phyloP scores from a whole-genome alignment of 2,113 vertebrate genomes.

The Trichomycterus rosablanca region DNA sequence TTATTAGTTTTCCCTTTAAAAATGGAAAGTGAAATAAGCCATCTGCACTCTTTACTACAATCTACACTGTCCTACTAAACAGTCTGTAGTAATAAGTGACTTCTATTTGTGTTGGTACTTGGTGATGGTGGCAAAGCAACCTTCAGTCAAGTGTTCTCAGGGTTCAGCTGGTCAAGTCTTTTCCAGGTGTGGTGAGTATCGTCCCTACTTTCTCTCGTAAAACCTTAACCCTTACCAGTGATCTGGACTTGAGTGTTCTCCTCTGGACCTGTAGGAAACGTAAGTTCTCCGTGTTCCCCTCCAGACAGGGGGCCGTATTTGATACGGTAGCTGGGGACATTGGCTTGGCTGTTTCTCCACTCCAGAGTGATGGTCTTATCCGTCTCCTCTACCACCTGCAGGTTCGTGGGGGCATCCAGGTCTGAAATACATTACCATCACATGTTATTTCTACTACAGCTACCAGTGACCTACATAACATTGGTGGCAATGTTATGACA shows the following conservation, averaged over 20 bases:
- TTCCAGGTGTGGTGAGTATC: too few species aligned
- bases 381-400: slow-evolving; percentile 79
- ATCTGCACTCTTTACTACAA: too few species aligned
- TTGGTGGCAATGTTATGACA: too few species aligned
- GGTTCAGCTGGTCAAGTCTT: too few species aligned
- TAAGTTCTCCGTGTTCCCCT: slow-evolving; percentile 83
- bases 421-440: slow-evolving; percentile 62
- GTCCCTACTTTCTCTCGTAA: background rate
- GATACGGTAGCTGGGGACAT: slow-evolving; percentile 79
- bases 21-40: too few species aligned
- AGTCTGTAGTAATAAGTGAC: too few species aligned
- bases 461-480: too few species aligned
- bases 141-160: too few species aligned
- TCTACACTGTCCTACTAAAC: too few species aligned
- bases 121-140: too few species aligned
- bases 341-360: slow-evolving; percentile 85
- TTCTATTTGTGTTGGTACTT: too few species aligned
- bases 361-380: slow-evolving; percentile 88
- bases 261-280: slow-evolving; percentile 73
- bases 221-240: slow-evolving; percentile 68
- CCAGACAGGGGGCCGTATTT: slow-evolving; percentile 93
- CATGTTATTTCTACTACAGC: background rate
- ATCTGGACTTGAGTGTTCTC: slow-evolving; percentile 81
- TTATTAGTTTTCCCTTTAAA: too few species aligned
- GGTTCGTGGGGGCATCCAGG: slow-evolving; percentile 84